Evolutionary conservation across 64 coral and sea anemone species (phyloP), one percentile per base, ranked within the genome.

Genomic region (Pocillopora verrucosa): DNA sequence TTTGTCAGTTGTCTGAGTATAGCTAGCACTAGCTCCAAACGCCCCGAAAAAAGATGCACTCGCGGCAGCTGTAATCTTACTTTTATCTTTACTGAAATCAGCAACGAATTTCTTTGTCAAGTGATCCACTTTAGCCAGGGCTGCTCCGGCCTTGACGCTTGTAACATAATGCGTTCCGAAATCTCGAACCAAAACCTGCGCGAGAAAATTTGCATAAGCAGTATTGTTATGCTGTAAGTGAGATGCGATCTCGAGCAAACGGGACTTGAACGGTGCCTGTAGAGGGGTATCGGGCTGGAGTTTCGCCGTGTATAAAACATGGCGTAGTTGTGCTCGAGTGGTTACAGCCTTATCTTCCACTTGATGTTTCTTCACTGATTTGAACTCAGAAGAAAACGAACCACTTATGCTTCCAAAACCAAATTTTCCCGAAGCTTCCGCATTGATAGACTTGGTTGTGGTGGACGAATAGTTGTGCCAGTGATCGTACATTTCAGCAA

Each of bases 161-260:
- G 96, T 94, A 26, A 94, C 61, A 63, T 83, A 94, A 57, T 98
- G 96, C 16, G 96, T 98, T 0, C 96, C 96, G 35, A 91, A 98
- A n/a, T 98, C 96, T 13, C 96, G 90, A 0, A 98, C 75, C 37
- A 98, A 35, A 68, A 94, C 72, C 73, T 94, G 92, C 11, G 89
- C 89, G 45, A 94, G 87, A 78, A 81, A 92, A n/a, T 87, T 78
- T 10, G 96, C 96, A 13, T 89, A 82, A 0, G 72, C 89, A n/a
- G 87, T 94, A 20, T 94, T 98, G 20, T 98, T 98, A 56, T 89
- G 80, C 58, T 98, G 96, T 34, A 98, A 41, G 72, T 98, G 89
- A 15, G 86, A 84, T 10, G 89, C n/a, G n/a, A n/a, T n/a, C n/a
- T n/a, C n/a, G n/a, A n/a, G n/a, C n/a, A n/a, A n/a, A n/a, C n/a